Evolutionary conservation across 2,888 invertebrate genomes (phyloP).

Genomic region (Xanthia icteritia): DNA sequence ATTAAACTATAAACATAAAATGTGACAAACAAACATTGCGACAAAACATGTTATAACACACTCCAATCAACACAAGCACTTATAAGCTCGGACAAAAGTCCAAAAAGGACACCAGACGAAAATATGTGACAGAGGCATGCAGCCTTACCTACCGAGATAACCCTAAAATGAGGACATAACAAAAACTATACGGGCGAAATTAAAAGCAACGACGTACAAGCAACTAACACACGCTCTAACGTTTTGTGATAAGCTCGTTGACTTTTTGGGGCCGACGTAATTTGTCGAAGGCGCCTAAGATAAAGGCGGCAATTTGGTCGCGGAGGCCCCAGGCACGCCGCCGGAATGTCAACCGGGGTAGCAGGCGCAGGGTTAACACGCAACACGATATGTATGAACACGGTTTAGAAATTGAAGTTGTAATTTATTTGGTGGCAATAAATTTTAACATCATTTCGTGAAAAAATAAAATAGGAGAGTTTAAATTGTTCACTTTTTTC

Average conservation of each 20-base stretch:
- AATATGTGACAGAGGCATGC: constrained; percentile 83
- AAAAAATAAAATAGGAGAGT: constrained; percentile 27
- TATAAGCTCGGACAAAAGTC: constrained; percentile 62
- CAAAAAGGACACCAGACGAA: constrained; percentile 76
- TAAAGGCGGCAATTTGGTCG: constrained; percentile 84
- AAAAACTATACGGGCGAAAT: constrained; percentile 88
- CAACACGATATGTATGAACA: constrained; percentile 62
- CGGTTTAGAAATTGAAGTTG: constrained; percentile 58
- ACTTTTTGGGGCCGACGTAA: constrained; percentile 87
- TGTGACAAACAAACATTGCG: constrained; percentile 56
- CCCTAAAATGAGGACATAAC: constrained; percentile 84
- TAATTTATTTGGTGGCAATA: constrained; percentile 59
- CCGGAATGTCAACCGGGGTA: constrained; percentile 80
- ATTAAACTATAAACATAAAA: constrained; percentile 49
- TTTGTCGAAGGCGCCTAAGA: constrained; percentile 90
- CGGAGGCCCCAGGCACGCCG: constrained; percentile 79
- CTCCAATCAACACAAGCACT: constrained; percentile 67
- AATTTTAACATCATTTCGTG: constrained; percentile 56
- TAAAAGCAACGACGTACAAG: constrained; percentile 88
- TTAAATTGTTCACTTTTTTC: constrained; percentile 28
- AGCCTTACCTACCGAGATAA: constrained; percentile 80
- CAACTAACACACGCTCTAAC: constrained; percentile 86
- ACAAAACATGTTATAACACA: constrained; percentile 65
- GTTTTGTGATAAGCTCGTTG: constrained; percentile 86
- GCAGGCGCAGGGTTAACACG: constrained; percentile 74